A percentile compares a stretch with the other conserved stretches of the same genome.
Conservation (phyloP, 2,797 vertebrate genomes). For the Gobionotothen gibberifrons region DNA sequence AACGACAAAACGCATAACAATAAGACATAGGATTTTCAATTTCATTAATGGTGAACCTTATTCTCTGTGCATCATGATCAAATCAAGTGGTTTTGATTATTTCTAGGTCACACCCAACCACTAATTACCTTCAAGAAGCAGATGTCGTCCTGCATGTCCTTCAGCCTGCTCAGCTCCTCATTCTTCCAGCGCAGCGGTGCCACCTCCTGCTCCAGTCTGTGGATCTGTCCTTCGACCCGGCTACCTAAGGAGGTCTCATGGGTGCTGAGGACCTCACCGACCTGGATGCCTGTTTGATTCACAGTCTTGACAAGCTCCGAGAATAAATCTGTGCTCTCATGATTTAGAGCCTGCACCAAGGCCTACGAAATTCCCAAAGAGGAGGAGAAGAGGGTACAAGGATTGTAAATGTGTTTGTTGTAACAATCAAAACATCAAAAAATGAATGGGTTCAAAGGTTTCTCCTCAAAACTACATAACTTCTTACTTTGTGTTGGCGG, state of each 20-base stretch:
- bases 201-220: constrained; percentile 78
- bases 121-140: constrained; percentile 79
- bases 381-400: neutral
- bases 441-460: neutral
- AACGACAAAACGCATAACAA: constrained; percentile 2
- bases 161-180: constrained; percentile 74
- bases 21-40: neutral
- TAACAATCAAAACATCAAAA: neutral
- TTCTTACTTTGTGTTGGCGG: constrained; percentile 68
- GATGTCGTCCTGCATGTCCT: constrained; percentile 72
- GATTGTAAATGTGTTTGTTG: neutral
- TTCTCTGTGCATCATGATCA: neutral
- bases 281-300: constrained; percentile 62
- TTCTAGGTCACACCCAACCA: neutral
- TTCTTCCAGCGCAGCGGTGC: constrained; percentile 69
- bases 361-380: constrained; percentile 52
- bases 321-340: constrained; percentile 73
- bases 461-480: neutral
- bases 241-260: constrained; percentile 69
- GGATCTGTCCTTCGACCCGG: constrained; percentile 66
- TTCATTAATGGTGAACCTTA: neutral
- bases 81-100: neutral
- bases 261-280: constrained; percentile 68
- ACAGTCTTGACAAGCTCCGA: constrained; percentile 66
- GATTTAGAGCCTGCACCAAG: constrained; percentile 73